Base-by-base conservation (phyloP, 2,113 vertebrate genomes). In the Poeciliopsis prolifica region DNA sequence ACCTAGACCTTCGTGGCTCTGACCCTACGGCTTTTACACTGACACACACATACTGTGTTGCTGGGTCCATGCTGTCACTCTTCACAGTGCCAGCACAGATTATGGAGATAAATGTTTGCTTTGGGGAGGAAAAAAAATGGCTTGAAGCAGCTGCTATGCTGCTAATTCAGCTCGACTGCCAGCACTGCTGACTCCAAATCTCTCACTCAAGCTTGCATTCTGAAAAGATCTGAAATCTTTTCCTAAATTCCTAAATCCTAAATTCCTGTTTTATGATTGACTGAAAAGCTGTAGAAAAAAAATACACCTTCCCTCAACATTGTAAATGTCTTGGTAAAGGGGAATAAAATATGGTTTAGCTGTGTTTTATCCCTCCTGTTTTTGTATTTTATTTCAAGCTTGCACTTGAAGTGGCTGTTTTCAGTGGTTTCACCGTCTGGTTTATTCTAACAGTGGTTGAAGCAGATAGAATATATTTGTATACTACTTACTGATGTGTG, bases 31-130 rank as follows among this genome's bases (percentile, higher is more conserved):
- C 83, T 87, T 78, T 74, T 74, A 60, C 62, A 68, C 70, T 35
- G 44, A 75, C 51, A 62, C 77, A 65, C 70, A 44, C 42, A 40
- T 58, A 10, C 66, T 11, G 78, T 77, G 65, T 61, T 62, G 81
- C 77, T 70, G 13, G 74, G 78, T 62, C 77, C 65, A 10, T 85
- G 68, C 83, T 81, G 77, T 82, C 85, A 77, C 82, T 83, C 74
- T 19, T 13, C 71, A 75, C 75, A n/a, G 68, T 86, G 89, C 74
- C 82, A 87, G 81, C 54, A 80, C 81, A 84, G 88, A 92, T 92
- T 83, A 86, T 86, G 74, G 88, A 90, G 89, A 90, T 91, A 86
- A 87, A 89, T 88, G 84, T 89, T 69, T 90, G 83, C 88, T 85
- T 86, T 76, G 65, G 83, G 83, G 65, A 12, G 13, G 26, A 29